Percentiles rank a stretch among this genome's conserved stretches.
Evolutionary conservation across 1,140 invertebrate species (phyloP).

Genomic region (Psix sp.): DNA sequence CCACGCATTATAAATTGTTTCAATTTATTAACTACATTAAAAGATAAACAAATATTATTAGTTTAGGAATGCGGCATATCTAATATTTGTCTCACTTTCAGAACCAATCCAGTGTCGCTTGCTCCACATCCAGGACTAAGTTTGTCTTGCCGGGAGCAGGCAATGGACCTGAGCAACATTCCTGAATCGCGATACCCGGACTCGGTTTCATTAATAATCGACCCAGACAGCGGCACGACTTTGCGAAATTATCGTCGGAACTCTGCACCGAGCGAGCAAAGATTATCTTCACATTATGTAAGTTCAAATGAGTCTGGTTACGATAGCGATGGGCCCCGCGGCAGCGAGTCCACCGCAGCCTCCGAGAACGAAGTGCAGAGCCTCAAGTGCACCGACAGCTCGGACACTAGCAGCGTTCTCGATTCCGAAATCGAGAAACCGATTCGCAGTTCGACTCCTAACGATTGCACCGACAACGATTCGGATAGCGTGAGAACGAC

Average conservation of each 20-base stretch:
- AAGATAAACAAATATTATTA: too few relatives aligned
- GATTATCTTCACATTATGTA: conserved; percentile 80
- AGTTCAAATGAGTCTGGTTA: conserved; percentile 90
- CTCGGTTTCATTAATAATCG: conserved; percentile 48
- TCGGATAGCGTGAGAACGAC: conserved; percentile 24
- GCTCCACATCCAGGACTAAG: conserved; percentile 21
- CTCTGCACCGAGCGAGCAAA: conserved; percentile 71
- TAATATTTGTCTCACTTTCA: conserved; percentile 12
- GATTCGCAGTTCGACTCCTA: conserved; percentile 67
- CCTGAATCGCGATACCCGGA: conserved; percentile 65
- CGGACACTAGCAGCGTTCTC: conserved; percentile 72
- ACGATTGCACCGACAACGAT: conserved; percentile 63
- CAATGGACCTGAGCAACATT: conserved; percentile 42
- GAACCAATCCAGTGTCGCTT: conserved; percentile 53
- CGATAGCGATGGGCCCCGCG: conserved; percentile 84
- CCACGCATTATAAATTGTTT: too few relatives aligned
- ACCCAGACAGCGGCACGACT: conserved; percentile 63
- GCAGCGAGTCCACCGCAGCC: conserved; percentile 69
- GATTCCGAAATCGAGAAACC: conserved; percentile 73
- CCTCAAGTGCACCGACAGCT: conserved; percentile 70
- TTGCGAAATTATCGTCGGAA: conserved; percentile 69
- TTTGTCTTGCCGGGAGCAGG: conserved; percentile 23
- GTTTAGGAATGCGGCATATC: too few relatives aligned
- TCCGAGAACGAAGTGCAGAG: conserved; percentile 70
- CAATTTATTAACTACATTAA: too few relatives aligned